These are phyloP conservation scores for Scaeva pyrastri DNA, from an alignment of 2,888 invertebrate genomes.

Conservation along the genomic window DNA sequence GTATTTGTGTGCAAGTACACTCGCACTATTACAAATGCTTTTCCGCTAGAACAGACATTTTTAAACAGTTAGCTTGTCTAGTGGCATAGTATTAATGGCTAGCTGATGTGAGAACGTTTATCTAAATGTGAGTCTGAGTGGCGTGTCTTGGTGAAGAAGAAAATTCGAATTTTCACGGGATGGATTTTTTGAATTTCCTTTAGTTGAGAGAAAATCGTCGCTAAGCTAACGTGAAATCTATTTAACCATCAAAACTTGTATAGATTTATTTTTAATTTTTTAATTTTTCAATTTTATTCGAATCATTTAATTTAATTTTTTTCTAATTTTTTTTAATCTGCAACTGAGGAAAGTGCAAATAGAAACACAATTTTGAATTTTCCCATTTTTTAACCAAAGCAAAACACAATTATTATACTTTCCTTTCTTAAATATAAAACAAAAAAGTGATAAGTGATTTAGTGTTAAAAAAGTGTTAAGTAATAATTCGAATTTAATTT, in stretches of 20 bases:
- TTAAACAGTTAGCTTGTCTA: constrained; percentile 36
- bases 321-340: constrained; percentile 28
- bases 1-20: constrained; percentile 66
- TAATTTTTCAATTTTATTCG: constrained; percentile 45
- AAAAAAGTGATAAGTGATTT: constrained; percentile 25
- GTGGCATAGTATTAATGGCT: constrained; percentile 61
- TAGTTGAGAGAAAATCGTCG: constrained; percentile 84
- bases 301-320: constrained; percentile 19
- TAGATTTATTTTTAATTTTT: constrained; percentile 53
- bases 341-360: constrained; percentile 60
- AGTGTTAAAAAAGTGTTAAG: constrained; percentile 43
- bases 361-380: constrained; percentile 17
- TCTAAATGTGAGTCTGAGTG: constrained; percentile 47
- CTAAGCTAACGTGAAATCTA: constrained; percentile 83
- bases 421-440: constrained; percentile 8
- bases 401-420: constrained; percentile 54
- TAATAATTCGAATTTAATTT: constrained; percentile 48
- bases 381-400: constrained; percentile 34
- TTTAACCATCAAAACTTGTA: constrained; percentile 41
- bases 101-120: constrained; percentile 26
- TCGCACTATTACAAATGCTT: constrained; percentile 72
- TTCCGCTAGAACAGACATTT: constrained; percentile 64
- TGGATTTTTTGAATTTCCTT: constrained; percentile 82
- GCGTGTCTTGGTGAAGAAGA: constrained; percentile 56
- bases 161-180: constrained; percentile 78